Percentiles rank a stretch among this genome's conserved stretches.
Conservation (phyloP, 2,797 vertebrate species). For the Cynopterus sphinx region DNA sequence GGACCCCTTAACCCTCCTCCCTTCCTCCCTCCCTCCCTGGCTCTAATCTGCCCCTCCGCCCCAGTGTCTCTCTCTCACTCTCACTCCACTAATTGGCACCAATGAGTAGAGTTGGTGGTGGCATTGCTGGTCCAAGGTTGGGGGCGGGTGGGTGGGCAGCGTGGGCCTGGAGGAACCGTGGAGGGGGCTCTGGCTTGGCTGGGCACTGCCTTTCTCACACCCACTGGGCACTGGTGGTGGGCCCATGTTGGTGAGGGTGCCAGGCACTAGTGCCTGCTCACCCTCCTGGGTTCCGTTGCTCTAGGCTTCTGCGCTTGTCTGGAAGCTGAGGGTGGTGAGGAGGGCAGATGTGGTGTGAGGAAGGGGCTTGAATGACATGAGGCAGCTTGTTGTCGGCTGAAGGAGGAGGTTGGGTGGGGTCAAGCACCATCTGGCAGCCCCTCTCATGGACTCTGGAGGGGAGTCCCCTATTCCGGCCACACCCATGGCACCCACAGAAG, state of each 20-base stretch:
- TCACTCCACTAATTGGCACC: constrained; percentile 84
- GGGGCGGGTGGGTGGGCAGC: neutral
- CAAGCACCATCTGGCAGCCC: fast-evolving
- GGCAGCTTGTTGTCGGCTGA: constrained; percentile 60
- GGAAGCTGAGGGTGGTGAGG: neutral
- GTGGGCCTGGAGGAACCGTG: constrained; percentile 50
- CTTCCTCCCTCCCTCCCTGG: neutral
- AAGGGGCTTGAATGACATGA: neutral
- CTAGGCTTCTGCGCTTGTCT: constrained; percentile 62
- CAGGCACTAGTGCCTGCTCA: constrained; percentile 45
- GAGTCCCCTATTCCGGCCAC: neutral
- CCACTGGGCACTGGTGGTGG: constrained; percentile 69
- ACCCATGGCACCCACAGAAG: neutral
- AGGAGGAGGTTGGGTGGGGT: neutral
- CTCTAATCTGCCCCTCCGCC: neutral
- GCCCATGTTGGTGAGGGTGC: constrained; percentile 29
- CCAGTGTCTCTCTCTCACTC: constrained; percentile 77
- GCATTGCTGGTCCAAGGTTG: constrained; percentile 48
- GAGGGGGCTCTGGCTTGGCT: constrained; percentile 82
- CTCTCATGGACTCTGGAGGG: neutral
- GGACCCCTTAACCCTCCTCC: constrained; percentile 15
- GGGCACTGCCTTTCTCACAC: constrained; percentile 81
- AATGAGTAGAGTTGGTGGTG: constrained; percentile 77
- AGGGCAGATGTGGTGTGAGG: neutral
- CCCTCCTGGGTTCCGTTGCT: constrained; percentile 65